Evolutionary conservation across 2,797 vertebrate species (phyloP).

Genomic region (Heterohyrax brucei): DNA sequence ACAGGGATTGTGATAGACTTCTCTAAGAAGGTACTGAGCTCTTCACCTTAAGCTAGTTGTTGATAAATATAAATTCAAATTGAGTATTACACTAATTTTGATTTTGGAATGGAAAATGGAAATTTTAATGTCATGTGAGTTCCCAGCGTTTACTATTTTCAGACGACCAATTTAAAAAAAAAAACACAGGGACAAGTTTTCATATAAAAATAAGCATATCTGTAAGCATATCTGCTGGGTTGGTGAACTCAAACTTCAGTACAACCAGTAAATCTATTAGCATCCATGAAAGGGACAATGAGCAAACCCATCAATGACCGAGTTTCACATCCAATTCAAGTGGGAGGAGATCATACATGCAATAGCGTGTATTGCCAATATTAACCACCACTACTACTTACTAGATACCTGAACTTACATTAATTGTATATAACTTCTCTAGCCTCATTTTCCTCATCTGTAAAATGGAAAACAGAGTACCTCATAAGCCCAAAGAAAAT

Average conservation of each 20-base stretch:
- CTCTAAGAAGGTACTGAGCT: not conserved
- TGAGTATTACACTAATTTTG: not conserved
- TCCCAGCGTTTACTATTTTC: not conserved
- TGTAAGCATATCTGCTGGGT: not conserved
- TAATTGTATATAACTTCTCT: not conserved
- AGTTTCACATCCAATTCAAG: not conserved
- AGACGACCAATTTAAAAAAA: not conserved
- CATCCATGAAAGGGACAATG: not conserved
- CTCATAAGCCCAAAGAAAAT: not conserved
- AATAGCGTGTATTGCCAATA: not conserved
- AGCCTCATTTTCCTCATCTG: not conserved
- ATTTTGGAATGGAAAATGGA: not conserved
- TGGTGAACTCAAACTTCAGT: not conserved
- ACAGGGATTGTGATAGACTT: not conserved
- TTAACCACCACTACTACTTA: not conserved
- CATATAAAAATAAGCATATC: not conserved
- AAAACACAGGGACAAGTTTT: not conserved
- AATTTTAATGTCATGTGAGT: not conserved
- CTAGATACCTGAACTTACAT: not conserved
- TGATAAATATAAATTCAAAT: not conserved
- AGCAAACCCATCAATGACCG: not conserved
- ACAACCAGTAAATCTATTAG: not conserved
- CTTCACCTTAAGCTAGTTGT: not conserved
- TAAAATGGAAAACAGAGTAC: not conserved
- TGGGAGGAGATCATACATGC: not conserved